Evolutionary conservation across 2,888 invertebrate genomes (phyloP).

Genomic region (Phortica magna): DNA sequence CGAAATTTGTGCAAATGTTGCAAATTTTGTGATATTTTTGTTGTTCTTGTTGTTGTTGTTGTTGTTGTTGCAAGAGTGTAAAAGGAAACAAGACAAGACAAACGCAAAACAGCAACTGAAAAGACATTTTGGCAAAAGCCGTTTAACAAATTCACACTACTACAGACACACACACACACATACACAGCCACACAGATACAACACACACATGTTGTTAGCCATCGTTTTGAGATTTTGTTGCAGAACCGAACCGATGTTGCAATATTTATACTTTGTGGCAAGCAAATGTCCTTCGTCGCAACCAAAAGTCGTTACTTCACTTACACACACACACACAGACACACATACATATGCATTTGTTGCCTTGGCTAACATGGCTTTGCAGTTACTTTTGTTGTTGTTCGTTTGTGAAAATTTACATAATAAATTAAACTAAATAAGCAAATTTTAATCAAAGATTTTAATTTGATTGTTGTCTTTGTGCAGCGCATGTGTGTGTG

Average conservation of each 20-base stretch:
- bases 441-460: slow-evolving; percentile 29
- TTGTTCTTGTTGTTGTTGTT: neutral
- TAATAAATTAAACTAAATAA: slow-evolving; percentile 32
- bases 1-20: slow-evolving; percentile 21
- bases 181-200: neutral
- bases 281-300: neutral
- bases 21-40: neutral
- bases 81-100: neutral
- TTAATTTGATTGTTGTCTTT: slow-evolving; percentile 6
- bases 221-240: neutral
- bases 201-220: neutral
- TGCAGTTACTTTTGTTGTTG: neutral
- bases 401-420: slow-evolving; percentile 4
- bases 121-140: slow-evolving; percentile 1
- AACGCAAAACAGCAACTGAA: slow-evolving; percentile 55
- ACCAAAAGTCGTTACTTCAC: too few species aligned
- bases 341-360: neutral
- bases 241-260: neutral
- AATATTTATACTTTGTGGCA: slow-evolving; percentile 15
- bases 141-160: slow-evolving; percentile 21
- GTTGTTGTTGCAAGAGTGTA: neutral
- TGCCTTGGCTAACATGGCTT: neutral
- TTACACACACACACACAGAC: neutral
- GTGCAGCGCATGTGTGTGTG: neutral
- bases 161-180: slow-evolving; percentile 19